Conservation (phyloP, 2,888 invertebrate species). For the Chalcosyrphus nemorum region DNA sequence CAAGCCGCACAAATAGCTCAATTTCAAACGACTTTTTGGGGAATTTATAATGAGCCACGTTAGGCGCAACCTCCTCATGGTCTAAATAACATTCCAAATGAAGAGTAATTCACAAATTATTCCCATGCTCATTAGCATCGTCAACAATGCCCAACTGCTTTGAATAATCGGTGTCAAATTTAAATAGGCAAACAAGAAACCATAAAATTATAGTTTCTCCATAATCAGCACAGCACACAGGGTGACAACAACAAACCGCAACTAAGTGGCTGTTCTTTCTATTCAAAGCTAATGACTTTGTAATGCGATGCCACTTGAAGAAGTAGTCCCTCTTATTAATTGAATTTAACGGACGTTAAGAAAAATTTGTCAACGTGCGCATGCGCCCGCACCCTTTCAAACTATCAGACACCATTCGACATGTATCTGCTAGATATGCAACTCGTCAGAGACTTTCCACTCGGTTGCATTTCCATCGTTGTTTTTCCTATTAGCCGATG, state of each 20-base stretch:
- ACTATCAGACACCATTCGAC: conserved; percentile 9
- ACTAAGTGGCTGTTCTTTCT: conserved; percentile 27
- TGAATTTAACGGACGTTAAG: conserved; percentile 46
- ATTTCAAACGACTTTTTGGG: background rate
- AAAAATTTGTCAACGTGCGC: conserved; percentile 41
- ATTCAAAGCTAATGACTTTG: conserved; percentile 26
- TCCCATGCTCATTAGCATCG: conserved; percentile 20
- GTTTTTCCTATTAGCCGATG: conserved; percentile 39
- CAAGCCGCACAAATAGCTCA: background rate
- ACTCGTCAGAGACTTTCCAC: conserved; percentile 36
- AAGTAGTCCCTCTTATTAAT: conserved; percentile 33
- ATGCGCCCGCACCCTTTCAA: conserved; percentile 22
- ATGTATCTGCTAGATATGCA: conserved; percentile 16
- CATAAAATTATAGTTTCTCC: conserved; percentile 26
- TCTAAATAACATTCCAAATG: conserved; percentile 9
- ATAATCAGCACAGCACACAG: conserved; percentile 13
- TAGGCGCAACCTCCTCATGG: conserved; percentile 22
- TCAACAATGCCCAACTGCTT: conserved; percentile 28
- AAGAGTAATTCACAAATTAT: background rate
- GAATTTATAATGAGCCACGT: conserved; percentile 35
- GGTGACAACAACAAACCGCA: conserved; percentile 43
- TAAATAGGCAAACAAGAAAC: conserved; percentile 18
- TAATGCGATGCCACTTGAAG: conserved; percentile 24
- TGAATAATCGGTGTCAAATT: conserved; percentile 41
- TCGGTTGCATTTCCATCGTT: conserved; percentile 38